A percentile compares a stretch with the other conserved stretches of the same genome.
These are phyloP conservation scores for Sylvilagus bachmani DNA, from an alignment of 2,113 vertebrate genomes.

Conservation along the genomic window DNA sequence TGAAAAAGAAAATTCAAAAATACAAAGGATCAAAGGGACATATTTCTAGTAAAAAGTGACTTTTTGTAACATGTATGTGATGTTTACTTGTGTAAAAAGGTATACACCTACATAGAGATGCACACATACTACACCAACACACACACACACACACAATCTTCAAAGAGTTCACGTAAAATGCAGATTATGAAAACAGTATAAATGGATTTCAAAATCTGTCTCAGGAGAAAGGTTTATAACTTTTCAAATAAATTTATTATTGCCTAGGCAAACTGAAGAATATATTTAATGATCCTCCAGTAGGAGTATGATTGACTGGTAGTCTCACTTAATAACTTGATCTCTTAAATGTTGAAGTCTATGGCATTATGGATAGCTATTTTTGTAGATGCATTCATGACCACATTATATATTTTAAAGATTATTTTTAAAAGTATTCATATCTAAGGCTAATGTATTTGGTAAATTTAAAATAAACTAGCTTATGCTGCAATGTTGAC, in stretches of 20 bases:
- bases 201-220: background rate
- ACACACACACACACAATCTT: background rate
- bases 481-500: background rate
- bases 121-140: background rate
- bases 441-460: background rate
- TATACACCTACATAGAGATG: background rate
- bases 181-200: background rate
- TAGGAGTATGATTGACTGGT: background rate
- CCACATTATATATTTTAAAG: background rate
- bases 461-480: conserved; percentile 27
- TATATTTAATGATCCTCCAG: conserved; percentile 1
- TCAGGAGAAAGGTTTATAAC: conserved; percentile 7
- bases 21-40: background rate
- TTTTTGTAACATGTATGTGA: background rate
- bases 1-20: conserved; percentile 27
- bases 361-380: background rate
- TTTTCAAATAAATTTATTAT: conserved; percentile 22
- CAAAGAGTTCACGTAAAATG: too few relatives aligned
- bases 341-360: background rate
- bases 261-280: background rate
- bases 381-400: background rate
- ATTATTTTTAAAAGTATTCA: background rate
- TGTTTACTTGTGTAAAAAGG: background rate
- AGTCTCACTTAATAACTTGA: conserved; percentile 38
- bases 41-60: background rate